Evolutionary conservation across 2,888 invertebrate species (phyloP), one percentile per base, ranked within the genome.

Genomic region (Alloplasta piceator): DNA sequence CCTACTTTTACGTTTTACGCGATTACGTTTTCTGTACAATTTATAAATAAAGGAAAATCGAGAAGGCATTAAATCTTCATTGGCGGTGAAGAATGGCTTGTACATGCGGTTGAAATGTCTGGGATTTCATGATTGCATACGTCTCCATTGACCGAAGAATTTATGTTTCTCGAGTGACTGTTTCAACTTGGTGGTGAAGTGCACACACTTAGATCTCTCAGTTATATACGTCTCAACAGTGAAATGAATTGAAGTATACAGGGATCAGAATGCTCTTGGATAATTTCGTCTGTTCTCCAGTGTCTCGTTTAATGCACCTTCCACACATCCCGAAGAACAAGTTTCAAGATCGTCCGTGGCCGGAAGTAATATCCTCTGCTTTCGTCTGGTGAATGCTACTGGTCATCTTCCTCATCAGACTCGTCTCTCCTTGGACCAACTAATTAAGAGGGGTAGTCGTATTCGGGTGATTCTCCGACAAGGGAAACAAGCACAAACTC

Each of bases 391-490:
- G 50, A 41, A 38, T 63, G 48, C 64, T 61, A 67, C 63, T 82
- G 85, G 85, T 85, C 83, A 85, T 84, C 85, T 78, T 80, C 63
- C 74, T 75, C 78, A 39, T 80, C 48, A 70, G 41, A 74, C 79
- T 83, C 76, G 78, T 83, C 82, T 26, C 26, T 77, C 56, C 67
- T 73, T 66, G 50, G 78, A 67, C 74, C 76, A 74, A 85, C 83
- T 85, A 85, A 85, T 85, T 84, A 85, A 85, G 82, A 83, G 60
- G 66, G 68, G 73, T 77, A 70, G 74, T 60, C 77, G 68, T 80
- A 84, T 81, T 80, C 63, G 72, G 63, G 72, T 50, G 74, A 81
- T 83, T 81, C 26, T 26, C 26, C 73, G 63, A 63, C 10, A 12
- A 67, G 66, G 68, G 81, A 78, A 78, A 81, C 78, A 71, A 81